Evolutionary conservation across 2,113 vertebrate species (phyloP).

Genomic region (Phalacrocorax aristotelis): DNA sequence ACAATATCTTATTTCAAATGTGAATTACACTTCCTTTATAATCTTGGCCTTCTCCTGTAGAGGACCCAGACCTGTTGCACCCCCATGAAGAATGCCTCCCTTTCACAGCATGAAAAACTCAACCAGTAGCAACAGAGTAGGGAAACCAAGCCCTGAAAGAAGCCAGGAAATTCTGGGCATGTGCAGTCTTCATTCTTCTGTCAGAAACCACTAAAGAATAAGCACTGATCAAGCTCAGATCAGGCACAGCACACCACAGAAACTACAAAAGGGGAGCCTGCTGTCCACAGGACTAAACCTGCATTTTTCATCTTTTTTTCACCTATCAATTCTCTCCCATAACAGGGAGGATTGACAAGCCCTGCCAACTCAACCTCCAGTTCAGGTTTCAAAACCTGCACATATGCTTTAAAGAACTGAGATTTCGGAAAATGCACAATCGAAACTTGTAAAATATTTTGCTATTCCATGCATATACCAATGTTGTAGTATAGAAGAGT

Average conservation of each 20-base stretch:
- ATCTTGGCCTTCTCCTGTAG: not conserved
- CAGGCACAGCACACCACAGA: not conserved
- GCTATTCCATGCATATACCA: not conserved
- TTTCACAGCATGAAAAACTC: not conserved
- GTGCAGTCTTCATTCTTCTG: not conserved
- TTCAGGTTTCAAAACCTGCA: not conserved
- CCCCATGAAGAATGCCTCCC: not conserved
- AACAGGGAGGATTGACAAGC: not conserved
- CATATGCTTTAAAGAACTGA: not conserved
- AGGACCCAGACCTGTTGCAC: not conserved
- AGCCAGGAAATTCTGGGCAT: not conserved
- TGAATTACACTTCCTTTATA: not conserved
- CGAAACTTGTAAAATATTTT: not conserved
- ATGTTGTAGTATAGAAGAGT: not conserved
- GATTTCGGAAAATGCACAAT: not conserved
- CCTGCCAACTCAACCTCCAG: not conserved
- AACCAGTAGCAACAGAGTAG: rapidly evolving
- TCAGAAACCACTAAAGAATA: not conserved
- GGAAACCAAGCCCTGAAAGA: too few relatives aligned
- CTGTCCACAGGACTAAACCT: not conserved
- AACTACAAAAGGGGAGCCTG: not conserved
- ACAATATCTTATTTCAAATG: not conserved
- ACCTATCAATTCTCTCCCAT: not conserved
- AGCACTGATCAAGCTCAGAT: not conserved
- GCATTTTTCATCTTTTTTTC: not conserved